Conservation (phyloP, 2,888 invertebrate species). For the Zaprionus bogoriensis region DNA sequence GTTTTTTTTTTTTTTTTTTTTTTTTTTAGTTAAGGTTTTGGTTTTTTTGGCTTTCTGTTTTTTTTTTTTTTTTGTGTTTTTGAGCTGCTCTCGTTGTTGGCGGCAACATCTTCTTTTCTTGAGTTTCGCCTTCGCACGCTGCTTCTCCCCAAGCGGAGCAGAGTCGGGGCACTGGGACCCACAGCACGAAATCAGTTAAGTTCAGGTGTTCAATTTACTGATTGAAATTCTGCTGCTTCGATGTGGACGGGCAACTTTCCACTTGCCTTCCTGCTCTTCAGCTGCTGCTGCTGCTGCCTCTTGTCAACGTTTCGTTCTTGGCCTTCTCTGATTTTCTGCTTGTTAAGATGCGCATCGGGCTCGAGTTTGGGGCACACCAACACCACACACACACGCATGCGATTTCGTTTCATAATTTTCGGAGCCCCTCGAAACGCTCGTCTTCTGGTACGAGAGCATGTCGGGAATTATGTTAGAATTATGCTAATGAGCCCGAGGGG, state of each 20-base stretch:
- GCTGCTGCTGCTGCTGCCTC: constrained; percentile 6
- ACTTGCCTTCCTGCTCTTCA: constrained; percentile 29
- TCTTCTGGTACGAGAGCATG: no score
- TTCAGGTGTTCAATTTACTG: constrained; percentile 79
- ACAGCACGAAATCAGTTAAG: constrained; percentile 73
- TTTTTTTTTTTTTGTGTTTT: background rate
- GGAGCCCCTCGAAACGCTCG: constrained; percentile 30
- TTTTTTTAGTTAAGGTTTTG: constrained; percentile 9
- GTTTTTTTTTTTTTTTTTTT: background rate
- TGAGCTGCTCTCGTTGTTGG: constrained; percentile 34
- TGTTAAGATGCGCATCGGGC: constrained; percentile 37
- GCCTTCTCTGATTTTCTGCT: constrained; percentile 30
- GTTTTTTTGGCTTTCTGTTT: constrained; percentile 27
- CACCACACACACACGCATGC: constrained; percentile 25
- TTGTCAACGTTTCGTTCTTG: constrained; percentile 22
- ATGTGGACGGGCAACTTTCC: constrained; percentile 68
- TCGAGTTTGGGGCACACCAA: background rate
- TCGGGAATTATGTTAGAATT: constrained; percentile 69
- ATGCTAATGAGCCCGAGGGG: constrained; percentile 62
- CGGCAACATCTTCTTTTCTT: constrained; percentile 56
- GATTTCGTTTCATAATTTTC: constrained; percentile 51
- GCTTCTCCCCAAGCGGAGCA: constrained; percentile 60
- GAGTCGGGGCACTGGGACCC: constrained; percentile 16
- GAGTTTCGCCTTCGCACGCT: constrained; percentile 41
- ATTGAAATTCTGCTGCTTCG: constrained; percentile 74